Conservation (phyloP, 2,113 vertebrate genomes). For the Gambusia holbrooki region DNA sequence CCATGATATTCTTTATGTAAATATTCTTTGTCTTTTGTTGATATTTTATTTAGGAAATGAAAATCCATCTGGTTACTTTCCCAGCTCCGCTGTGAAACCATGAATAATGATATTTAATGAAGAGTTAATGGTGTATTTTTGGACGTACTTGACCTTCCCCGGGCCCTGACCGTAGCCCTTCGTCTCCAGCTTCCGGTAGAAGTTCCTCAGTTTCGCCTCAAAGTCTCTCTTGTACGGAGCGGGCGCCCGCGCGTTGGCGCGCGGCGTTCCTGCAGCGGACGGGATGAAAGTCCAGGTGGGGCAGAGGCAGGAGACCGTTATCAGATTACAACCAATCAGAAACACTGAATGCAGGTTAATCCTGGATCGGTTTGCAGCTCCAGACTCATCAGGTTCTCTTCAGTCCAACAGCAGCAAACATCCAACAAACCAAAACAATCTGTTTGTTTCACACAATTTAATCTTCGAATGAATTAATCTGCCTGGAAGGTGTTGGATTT, state of each 20-base stretch:
- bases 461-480: too few species aligned
- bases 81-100: background rate
- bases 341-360: conserved; percentile 39
- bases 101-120: background rate
- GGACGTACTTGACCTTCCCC: conserved; percentile 94
- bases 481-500: too few species aligned
- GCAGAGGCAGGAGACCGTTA: background rate
- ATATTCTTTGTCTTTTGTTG: too few species aligned
- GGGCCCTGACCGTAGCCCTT: conserved; percentile 99
- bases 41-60: too few species aligned
- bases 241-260: conserved; percentile 95
- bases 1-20: too few species aligned
- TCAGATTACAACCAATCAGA: conserved; percentile 10
- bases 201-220: conserved; percentile 98
- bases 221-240: conserved; percentile 98
- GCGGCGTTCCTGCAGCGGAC: conserved; percentile 87
- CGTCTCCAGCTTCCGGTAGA: conserved; percentile 97
- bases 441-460: too few species aligned
- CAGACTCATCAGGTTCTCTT: conserved; percentile 4
- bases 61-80: too few species aligned
- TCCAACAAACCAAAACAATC: background rate
- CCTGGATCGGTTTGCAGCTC: conserved; percentile 35
- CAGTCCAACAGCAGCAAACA: conserved; percentile 7
- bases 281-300: background rate
- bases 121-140: background rate